These are phyloP conservation scores for Crocuta crocuta DNA, from an alignment of 2,113 vertebrate species.

Conservation along the genomic window DNA sequence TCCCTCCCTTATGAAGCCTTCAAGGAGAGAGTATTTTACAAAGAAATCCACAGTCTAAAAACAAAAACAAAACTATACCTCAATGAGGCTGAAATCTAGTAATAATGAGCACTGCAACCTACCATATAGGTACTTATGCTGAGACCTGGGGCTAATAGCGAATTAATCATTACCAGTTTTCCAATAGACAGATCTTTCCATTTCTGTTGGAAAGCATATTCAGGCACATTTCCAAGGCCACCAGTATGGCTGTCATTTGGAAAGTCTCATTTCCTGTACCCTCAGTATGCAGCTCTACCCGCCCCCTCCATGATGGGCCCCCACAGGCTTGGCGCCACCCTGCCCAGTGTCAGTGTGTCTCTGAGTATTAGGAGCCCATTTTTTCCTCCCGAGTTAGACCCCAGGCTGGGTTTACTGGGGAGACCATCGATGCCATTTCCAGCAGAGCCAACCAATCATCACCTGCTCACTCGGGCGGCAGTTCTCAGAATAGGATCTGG, in stretches of 20 bases:
- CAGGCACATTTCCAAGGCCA: not conserved
- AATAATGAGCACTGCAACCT: not conserved
- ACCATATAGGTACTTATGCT: not conserved
- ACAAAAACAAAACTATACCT: not conserved
- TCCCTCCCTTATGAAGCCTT: not conserved
- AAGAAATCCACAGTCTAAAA: not conserved
- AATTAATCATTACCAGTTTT: not conserved
- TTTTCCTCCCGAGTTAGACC: not conserved
- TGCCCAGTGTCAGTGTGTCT: not conserved
- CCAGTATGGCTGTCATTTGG: not conserved
- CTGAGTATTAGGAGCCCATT: not conserved
- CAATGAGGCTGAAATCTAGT: not conserved
- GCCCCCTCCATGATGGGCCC: accelerated
- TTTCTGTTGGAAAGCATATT: not conserved
- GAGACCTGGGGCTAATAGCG: not conserved
- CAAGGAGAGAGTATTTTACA: not conserved
- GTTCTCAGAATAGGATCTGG: constrained; percentile 11
- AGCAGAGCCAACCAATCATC: not conserved
- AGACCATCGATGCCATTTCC: not conserved
- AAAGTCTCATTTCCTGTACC: not conserved
- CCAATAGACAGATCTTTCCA: not conserved
- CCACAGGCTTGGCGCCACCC: not conserved
- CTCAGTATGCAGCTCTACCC: not conserved
- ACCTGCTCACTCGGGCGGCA: not conserved
- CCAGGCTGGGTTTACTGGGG: not conserved